Conservation (phyloP, 2,888 invertebrate genomes). For the Chrysina gloriosa region DNA sequence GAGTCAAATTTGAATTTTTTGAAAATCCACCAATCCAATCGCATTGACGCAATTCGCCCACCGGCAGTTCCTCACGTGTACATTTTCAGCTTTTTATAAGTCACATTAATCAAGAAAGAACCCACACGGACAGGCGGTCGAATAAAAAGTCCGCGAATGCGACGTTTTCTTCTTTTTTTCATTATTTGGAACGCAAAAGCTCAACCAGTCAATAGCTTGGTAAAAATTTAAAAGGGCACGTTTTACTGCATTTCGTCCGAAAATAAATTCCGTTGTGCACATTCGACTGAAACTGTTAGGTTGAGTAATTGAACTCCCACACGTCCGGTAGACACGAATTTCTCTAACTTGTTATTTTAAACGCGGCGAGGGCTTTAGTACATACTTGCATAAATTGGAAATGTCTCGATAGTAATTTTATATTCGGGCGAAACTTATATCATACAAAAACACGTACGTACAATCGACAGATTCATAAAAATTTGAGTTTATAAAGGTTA, state of each 20-base stretch:
- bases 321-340: background rate
- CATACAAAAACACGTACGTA: too few species aligned
- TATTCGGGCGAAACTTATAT: too few species aligned
- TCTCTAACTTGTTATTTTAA: background rate
- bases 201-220: background rate
- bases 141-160: background rate
- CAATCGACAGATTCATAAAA: too few species aligned
- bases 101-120: constrained; percentile 25
- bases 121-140: background rate
- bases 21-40: constrained; percentile 20
- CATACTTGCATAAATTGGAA: too few species aligned
- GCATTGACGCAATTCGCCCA: constrained; percentile 33
- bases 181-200: background rate
- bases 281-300: constrained; percentile 7
- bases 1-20: constrained; percentile 29
- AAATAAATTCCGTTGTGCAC: constrained; percentile 14
- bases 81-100: constrained; percentile 31
- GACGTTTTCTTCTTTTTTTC: background rate
- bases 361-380: background rate
- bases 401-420: too few species aligned
- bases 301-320: constrained; percentile 2
- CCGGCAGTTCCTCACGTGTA: constrained; percentile 1
- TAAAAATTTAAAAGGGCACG: background rate
- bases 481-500: too few species aligned
- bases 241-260: constrained; percentile 3